phyloP scores from a whole-genome alignment of 2,797 vertebrate species.

The Gymnoscopelus microlampas region DNA sequence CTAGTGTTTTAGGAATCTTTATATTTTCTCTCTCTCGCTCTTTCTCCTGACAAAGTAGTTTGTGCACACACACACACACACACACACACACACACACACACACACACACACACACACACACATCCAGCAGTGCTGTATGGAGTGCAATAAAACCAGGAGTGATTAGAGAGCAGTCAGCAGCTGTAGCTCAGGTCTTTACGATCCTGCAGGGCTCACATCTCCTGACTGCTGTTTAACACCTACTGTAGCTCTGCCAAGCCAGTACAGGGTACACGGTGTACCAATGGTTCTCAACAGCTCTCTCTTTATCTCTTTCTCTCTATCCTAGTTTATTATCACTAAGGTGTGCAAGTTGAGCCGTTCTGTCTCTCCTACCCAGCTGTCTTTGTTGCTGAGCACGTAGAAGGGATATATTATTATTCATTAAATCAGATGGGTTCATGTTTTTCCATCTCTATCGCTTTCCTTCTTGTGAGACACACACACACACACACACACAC shows the following conservation, averaged over 20 bases:
- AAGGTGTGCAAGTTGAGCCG: conserved; percentile 9
- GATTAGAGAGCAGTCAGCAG: conserved; percentile 41
- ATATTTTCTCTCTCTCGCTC: background rate
- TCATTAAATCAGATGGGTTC: conserved; percentile 3
- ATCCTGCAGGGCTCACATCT: conserved; percentile 25
- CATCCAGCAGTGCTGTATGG: conserved; percentile 53
- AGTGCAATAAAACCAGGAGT: conserved; percentile 53
- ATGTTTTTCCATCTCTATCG: background rate
- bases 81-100: conserved; percentile 10
- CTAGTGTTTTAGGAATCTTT: background rate
- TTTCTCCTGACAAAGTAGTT: background rate
- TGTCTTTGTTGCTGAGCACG: background rate
- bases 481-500: too few relatives aligned
- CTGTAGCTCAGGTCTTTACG: conserved; percentile 44
- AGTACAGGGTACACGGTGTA: conserved; percentile 13
- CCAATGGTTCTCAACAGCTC: conserved; percentile 2
- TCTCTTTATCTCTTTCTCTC: background rate
- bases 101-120: conserved; percentile 25
- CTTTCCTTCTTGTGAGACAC: background rate
- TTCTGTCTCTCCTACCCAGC: background rate
- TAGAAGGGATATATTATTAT: conserved; percentile 18
- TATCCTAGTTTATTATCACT: conserved; percentile 1
- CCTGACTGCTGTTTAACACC: conserved; percentile 11
- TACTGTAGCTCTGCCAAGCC: background rate
- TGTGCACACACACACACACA: conserved; percentile 21